A percentile compares a stretch with the other conserved stretches of the same genome.
phyloP scores from a whole-genome alignment of 2,797 vertebrate species.

The Protosalanx chinensis region DNA sequence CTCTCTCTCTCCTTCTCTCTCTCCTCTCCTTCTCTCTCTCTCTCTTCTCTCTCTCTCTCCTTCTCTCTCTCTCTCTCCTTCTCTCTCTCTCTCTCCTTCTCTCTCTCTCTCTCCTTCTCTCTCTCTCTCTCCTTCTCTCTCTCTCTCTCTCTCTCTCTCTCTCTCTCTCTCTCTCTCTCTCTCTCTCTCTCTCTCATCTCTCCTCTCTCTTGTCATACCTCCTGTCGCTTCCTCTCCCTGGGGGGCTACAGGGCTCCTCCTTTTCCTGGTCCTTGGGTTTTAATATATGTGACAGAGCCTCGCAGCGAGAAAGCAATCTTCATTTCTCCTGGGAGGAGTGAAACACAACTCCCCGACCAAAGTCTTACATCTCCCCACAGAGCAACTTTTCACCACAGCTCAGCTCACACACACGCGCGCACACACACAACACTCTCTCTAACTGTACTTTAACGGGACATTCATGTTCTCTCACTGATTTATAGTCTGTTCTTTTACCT shows the following conservation, averaged over 20 bases:
- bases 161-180: background rate
- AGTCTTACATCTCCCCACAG: conserved; percentile 53
- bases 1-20: background rate
- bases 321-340: conserved; percentile 28
- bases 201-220: conserved; percentile 6
- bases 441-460: background rate
- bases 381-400: conserved; percentile 11
- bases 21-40: background rate
- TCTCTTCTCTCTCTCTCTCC: background rate
- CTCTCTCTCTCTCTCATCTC: background rate
- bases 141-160: background rate
- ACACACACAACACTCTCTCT: background rate
- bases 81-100: background rate
- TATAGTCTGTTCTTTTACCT: background rate
- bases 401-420: background rate
- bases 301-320: conserved; percentile 36
- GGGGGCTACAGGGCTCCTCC: conserved; percentile 47
- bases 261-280: conserved; percentile 46
- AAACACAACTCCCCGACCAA: conserved; percentile 45
- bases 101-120: too few relatives aligned
- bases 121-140: background rate
- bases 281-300: conserved; percentile 32
- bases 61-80: background rate
- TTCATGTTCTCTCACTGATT: background rate
- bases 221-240: conserved; percentile 53